A percentile compares a stretch with the other conserved stretches of the same genome.
These are phyloP conservation scores for Strigamia transsilvanica DNA, from an alignment of 2,888 invertebrate genomes.

Conservation along the genomic window DNA sequence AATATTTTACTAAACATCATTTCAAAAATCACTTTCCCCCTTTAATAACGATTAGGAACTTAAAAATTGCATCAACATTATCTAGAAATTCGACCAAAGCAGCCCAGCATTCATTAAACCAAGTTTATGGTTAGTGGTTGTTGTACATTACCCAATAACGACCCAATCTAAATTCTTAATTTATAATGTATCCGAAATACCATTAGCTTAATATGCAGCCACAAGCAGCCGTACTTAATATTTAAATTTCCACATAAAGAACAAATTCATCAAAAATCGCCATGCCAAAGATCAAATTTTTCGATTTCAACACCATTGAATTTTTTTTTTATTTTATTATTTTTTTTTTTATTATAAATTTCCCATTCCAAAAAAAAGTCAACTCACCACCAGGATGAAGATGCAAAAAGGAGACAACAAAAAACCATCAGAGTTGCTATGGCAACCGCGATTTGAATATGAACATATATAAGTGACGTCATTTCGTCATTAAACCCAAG, in stretches of 20 bases:
- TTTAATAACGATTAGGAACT: background rate
- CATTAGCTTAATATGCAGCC: background rate
- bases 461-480: conserved; percentile 20
- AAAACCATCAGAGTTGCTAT: conserved; percentile 4
- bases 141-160: background rate
- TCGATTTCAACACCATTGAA: background rate
- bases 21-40: too few relatives aligned
- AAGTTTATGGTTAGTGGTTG: background rate
- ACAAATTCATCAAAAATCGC: background rate
- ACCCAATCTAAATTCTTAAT: background rate
- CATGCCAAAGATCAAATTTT: background rate
- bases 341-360: background rate
- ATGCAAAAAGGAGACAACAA: conserved; percentile 42
- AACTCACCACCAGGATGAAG: conserved; percentile 42
- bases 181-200: background rate
- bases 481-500: conserved; percentile 19
- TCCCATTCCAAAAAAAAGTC: background rate
- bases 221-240: too few relatives aligned
- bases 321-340: background rate
- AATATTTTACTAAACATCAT: too few relatives aligned
- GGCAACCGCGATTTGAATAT: conserved; percentile 10
- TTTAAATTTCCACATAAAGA: background rate
- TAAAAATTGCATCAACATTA: background rate
- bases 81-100: background rate
- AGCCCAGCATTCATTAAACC: background rate